These are phyloP conservation scores for Physocephala rufipes DNA, from an alignment of 2,888 invertebrate genomes.

Conservation along the genomic window DNA sequence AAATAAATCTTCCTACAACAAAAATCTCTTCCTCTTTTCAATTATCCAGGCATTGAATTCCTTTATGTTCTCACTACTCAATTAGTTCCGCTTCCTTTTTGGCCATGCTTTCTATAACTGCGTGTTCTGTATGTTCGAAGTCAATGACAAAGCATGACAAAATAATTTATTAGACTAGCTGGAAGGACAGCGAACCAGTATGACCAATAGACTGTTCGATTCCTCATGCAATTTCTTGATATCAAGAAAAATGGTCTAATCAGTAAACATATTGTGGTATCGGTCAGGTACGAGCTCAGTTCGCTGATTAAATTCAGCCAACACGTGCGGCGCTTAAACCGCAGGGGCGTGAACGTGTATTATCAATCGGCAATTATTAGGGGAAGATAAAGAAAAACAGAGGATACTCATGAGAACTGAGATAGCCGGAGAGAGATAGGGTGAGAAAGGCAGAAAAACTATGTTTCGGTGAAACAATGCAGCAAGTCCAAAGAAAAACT, in stretches of 20 bases:
- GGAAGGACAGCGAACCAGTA: too few species aligned
- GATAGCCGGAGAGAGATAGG: too few species aligned
- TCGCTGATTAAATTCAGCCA: slow-evolving; percentile 21
- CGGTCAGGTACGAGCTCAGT: neutral
- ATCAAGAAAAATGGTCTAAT: neutral
- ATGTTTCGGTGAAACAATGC: slow-evolving; percentile 21
- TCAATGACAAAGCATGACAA: slow-evolving; percentile 23
- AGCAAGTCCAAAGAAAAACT: neutral
- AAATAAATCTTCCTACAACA: too few species aligned
- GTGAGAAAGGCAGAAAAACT: neutral
- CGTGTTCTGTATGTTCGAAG: neutral
- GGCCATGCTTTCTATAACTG: too few species aligned
- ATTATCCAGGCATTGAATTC: neutral
- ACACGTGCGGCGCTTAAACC: slow-evolving; percentile 12
- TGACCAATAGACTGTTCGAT: too few species aligned
- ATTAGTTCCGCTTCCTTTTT: neutral
- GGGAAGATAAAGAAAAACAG: too few species aligned
- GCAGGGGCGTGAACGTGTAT: neutral
- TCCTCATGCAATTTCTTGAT: too few species aligned
- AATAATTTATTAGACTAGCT: too few species aligned
- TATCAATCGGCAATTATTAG: too few species aligned
- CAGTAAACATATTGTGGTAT: slow-evolving; percentile 16
- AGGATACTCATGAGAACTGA: too few species aligned
- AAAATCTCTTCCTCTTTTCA: neutral
- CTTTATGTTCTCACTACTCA: neutral